phyloP scores from a whole-genome alignment of 2,888 invertebrate species.

The Stegophylla sp. region DNA sequence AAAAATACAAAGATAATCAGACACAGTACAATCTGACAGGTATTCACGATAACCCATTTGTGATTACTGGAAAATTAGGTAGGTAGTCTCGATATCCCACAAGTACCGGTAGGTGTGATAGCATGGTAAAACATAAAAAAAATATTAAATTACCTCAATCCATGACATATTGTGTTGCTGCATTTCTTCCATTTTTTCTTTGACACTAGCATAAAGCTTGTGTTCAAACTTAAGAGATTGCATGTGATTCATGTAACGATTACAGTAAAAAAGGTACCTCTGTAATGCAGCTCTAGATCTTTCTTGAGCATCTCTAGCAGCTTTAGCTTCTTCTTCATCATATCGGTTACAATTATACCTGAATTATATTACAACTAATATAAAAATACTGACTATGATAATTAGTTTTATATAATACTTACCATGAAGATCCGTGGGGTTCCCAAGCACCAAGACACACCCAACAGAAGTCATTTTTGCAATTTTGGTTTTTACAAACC shows the following conservation, averaged over 20 bases:
- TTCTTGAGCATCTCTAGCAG: conserved; percentile 95
- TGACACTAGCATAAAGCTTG: conserved; percentile 93
- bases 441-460: conserved; percentile 99
- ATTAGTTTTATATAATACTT: conserved; percentile 59
- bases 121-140: too few relatives aligned
- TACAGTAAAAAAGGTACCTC: conserved; percentile 97
- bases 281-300: conserved; percentile 91
- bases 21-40: too few relatives aligned
- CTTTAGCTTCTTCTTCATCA: conserved; percentile 95
- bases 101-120: too few relatives aligned
- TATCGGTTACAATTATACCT: conserved; percentile 96
- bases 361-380: not conserved
- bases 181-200: conserved; percentile 99
- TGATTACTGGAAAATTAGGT: too few relatives aligned
- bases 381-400: conserved; percentile 4
- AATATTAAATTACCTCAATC: conserved; percentile 79
- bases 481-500: conserved; percentile 98
- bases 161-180: conserved; percentile 99
- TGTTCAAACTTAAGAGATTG: conserved; percentile 97
- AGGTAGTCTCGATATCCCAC: too few relatives aligned
- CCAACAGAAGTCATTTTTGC: conserved; percentile 99
- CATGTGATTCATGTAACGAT: conserved; percentile 99
- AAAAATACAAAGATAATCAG: too few relatives aligned
- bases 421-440: conserved; percentile 96
- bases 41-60: too few relatives aligned